A percentile compares a stretch with the other conserved stretches of the same genome.
These are phyloP conservation scores for Caenorhabditis remanei DNA, from an alignment of 1,140 invertebrate species.

Conservation along the genomic window DNA sequence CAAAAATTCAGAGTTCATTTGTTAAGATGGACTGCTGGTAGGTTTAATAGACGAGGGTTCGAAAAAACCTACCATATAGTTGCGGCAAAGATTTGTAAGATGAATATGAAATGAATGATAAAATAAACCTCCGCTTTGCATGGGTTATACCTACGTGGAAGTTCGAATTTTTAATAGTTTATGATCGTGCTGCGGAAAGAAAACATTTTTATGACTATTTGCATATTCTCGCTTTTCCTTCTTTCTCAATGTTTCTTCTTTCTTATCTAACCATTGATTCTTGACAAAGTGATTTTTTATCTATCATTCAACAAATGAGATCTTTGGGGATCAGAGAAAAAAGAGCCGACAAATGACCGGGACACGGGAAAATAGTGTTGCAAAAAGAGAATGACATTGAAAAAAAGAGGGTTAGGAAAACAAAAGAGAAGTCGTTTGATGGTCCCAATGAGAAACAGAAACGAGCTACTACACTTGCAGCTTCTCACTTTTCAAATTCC, in stretches of 20 bases:
- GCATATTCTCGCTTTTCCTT: not conserved
- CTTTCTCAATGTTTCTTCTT: not conserved
- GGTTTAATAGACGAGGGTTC: no score
- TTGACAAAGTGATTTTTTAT: not conserved
- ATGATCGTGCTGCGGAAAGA: not conserved
- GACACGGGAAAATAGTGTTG: constrained; percentile 10
- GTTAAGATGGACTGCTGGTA: no score
- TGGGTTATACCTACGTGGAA: not conserved
- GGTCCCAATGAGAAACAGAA: constrained; percentile 56
- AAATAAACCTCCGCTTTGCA: no score
- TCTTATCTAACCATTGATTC: not conserved
- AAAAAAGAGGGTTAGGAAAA: constrained; percentile 4
- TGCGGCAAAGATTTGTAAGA: no score
- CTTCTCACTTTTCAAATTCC: constrained; percentile 56
- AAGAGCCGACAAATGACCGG: constrained; percentile 42
- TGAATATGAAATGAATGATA: not conserved
- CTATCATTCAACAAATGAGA: not conserved
- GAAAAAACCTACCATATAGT: no score
- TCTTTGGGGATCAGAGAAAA: constrained; percentile 3
- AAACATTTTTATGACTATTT: not conserved
- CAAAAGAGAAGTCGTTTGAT: constrained; percentile 54
- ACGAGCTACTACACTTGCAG: constrained; percentile 55
- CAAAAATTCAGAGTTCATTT: not conserved
- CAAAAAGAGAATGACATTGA: constrained; percentile 41
- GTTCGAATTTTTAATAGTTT: not conserved